Evolutionary conservation across 1,140 invertebrate genomes (phyloP).

Genomic region (Procambarus clarkii): DNA sequence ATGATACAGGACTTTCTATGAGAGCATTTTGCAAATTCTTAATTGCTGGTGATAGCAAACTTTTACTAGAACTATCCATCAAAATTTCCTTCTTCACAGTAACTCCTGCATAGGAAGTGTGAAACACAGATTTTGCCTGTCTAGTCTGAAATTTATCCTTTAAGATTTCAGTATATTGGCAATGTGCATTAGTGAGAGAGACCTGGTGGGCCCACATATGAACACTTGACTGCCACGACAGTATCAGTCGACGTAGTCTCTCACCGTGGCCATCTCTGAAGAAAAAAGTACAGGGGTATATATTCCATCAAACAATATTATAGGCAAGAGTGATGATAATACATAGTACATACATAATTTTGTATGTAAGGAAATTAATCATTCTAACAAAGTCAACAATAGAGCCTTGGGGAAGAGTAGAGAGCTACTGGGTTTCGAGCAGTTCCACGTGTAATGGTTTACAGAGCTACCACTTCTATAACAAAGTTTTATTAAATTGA

Average conservation of each 20-base stretch:
- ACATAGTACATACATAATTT: too few species aligned
- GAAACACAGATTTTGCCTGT: background rate
- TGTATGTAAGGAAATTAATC: too few species aligned
- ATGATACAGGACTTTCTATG: slow-evolving; percentile 22
- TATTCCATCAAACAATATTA: too few species aligned
- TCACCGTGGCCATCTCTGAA: background rate
- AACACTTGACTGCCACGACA: slow-evolving; percentile 10
- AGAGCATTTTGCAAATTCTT: background rate
- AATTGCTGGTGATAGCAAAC: background rate
- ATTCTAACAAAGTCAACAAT: too few species aligned
- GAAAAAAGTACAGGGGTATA: background rate
- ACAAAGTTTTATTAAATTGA: too few species aligned
- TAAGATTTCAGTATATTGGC: background rate
- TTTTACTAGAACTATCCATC: background rate
- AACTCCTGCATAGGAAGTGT: background rate
- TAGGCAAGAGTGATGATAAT: too few species aligned
- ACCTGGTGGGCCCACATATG: slow-evolving; percentile 6
- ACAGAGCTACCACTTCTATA: too few species aligned
- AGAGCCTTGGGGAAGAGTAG: too few species aligned
- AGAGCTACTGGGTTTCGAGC: too few species aligned
- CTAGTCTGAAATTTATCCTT: background rate
- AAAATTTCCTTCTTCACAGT: background rate
- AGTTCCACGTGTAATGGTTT: too few species aligned
- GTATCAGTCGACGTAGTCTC: background rate
- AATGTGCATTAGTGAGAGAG: background rate